Percentiles rank a stretch among this genome's conserved stretches.
phyloP scores from a whole-genome alignment of 1,140 invertebrate genomes.

The Drosophila parvula region DNA sequence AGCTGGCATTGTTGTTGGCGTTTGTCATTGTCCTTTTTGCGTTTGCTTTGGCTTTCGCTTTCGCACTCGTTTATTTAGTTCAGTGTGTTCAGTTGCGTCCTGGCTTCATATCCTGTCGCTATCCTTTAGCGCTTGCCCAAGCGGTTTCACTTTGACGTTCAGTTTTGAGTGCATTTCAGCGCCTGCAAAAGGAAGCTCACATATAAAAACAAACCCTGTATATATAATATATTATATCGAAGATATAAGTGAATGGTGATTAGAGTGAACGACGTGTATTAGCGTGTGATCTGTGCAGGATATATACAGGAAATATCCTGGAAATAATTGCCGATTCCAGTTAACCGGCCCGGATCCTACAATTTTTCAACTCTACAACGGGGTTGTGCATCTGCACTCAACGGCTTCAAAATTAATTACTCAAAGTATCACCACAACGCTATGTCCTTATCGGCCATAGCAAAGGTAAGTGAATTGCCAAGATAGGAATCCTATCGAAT shows the following conservation, averaged over 20 bases:
- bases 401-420: constrained; percentile 84
- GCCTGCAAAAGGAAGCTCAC: constrained; percentile 33
- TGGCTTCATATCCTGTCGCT: constrained; percentile 78
- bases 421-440: constrained; percentile 84
- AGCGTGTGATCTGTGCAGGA: background rate
- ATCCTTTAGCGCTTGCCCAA: constrained; percentile 56
- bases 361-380: constrained; percentile 30
- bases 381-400: constrained; percentile 64
- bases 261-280: background rate
- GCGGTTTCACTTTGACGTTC: constrained; percentile 32
- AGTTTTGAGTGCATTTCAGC: constrained; percentile 64
- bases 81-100: constrained; percentile 75
- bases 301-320: constrained; percentile 7
- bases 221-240: constrained; percentile 14
- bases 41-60: constrained; percentile 74
- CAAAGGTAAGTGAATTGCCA: constrained; percentile 73
- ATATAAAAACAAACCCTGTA: constrained; percentile 32
- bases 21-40: constrained; percentile 68
- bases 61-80: constrained; percentile 79
- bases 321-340: constrained; percentile 12
- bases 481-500: constrained; percentile 1
- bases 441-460: constrained; percentile 84
- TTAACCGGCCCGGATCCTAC: constrained; percentile 31
- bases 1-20: constrained; percentile 44
- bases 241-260: constrained; percentile 23